Evolutionary conservation across 1,140 invertebrate genomes (phyloP).

Genomic region (Chironomus striatipennis): DNA sequence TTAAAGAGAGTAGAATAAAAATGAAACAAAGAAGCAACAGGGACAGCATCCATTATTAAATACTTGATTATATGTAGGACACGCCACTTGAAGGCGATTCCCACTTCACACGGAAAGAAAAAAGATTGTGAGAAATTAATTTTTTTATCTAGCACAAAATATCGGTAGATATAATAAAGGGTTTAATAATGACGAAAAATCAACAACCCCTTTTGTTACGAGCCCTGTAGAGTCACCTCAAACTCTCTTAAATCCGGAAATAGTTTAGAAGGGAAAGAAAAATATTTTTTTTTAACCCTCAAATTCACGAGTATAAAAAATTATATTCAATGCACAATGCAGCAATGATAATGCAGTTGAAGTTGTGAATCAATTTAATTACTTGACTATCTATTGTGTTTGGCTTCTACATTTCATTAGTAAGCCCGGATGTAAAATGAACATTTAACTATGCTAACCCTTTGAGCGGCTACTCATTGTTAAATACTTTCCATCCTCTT

Average conservation of each 20-base stretch:
- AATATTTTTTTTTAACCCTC: not conserved
- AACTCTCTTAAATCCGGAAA: conserved; percentile 5
- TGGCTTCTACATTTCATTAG: not conserved
- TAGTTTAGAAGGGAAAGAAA: not conserved
- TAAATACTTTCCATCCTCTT: too few species aligned
- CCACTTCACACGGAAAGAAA: not conserved
- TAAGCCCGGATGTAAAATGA: conserved; percentile 4
- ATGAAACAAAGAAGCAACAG: too few species aligned
- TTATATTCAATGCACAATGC: not conserved
- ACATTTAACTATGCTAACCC: not conserved
- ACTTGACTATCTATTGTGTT: not conserved
- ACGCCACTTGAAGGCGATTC: not conserved
- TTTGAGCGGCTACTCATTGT: not conserved
- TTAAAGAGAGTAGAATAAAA: too few species aligned
- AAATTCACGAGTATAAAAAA: too few species aligned
- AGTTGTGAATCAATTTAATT: not conserved
- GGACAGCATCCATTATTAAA: not conserved
- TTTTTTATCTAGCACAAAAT: not conserved
- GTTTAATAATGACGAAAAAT: too few species aligned
- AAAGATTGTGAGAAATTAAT: conserved; percentile 2
- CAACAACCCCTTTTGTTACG: not conserved
- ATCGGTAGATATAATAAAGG: too few species aligned
- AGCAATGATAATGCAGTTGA: not conserved
- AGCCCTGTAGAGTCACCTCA: not conserved
- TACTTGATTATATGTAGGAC: not conserved